Conservation (phyloP, 2,888 invertebrate species). For the Nasonovia ribisnigri region DNA sequence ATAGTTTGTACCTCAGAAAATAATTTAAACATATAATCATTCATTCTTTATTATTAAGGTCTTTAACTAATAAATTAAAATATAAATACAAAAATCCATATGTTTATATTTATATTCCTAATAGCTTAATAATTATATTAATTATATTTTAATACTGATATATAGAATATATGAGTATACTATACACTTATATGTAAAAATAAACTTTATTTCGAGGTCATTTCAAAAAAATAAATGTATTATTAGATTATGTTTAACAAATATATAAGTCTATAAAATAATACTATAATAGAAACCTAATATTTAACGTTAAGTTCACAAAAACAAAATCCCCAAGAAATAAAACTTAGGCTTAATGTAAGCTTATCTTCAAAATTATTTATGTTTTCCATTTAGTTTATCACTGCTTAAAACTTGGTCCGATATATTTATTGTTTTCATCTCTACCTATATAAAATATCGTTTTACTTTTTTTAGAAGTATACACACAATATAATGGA, state of each 20-base stretch:
- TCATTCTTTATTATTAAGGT: not conserved
- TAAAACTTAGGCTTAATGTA: not conserved
- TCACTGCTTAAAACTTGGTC: not conserved
- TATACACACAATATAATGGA: not conserved
- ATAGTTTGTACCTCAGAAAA: not conserved
- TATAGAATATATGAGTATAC: too few species aligned
- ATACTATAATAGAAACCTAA: not conserved
- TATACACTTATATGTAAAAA: not conserved
- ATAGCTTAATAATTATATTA: not conserved
- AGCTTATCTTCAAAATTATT: not conserved
- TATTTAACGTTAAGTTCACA: not conserved
- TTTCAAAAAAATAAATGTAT: not conserved
- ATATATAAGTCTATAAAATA: not conserved
- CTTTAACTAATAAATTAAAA: not conserved
- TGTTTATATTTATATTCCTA: not conserved
- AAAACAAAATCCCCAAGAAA: not conserved
- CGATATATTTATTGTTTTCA: not conserved
- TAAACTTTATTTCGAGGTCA: not conserved
- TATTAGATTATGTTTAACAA: not conserved
- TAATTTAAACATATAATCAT: not conserved
- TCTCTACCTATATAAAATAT: not conserved
- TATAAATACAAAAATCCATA: not conserved
- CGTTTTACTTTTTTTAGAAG: not conserved
- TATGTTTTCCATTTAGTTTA: constrained; percentile 9
- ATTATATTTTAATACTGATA: not conserved